Base-by-base conservation (phyloP, 2,888 invertebrate species). In the Stenotaenia linearis region DNA sequence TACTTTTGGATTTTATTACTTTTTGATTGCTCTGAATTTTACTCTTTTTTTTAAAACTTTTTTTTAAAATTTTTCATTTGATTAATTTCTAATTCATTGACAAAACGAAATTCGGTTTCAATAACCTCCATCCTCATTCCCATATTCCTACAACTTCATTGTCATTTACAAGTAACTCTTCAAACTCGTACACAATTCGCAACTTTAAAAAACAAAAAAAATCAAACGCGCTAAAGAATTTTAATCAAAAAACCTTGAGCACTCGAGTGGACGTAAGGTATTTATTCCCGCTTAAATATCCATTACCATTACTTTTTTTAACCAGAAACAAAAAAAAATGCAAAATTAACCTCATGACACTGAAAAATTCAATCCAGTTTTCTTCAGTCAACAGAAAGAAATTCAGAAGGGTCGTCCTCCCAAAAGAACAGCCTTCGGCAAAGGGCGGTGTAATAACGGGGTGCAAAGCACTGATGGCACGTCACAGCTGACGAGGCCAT, bases 401-500 rank as follows among this genome's bases (percentile, higher is more conserved):
- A 69, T 69, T 15, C 69, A 69, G 69, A 28, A 69, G 69, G 69
- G 23, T 69, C 69, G 28, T 69, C 69, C 69, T 28, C 23, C 18
- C 69, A 69, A 69, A 69, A 28, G 69, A 23, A 28, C 25, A 69
- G 69, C 69, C 69, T 15, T 10, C 10, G 69, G 69, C 69, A 28
- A 2, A 69, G 69, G 69, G 69, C 69, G 69, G 28, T 69, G 69
- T 69, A 69, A 69, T 69, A 69, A 69, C 69, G 69, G 69, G 69
- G 69, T 69, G 69, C 69, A 69, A 69, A 28, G 69, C 69, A 69
- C 69, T 69, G 69, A 69, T 69, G 69, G 69, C 69, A 69, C 69
- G 69, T 69, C 69, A 69, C 28, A 69, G 28, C 69, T 69, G 69
- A 69, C 69, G 69, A 69, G 69, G 28, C 69, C 69, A 69, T 69